Base-by-base conservation (phyloP, 2,888 invertebrate species). In the Erebia aethiops region DNA sequence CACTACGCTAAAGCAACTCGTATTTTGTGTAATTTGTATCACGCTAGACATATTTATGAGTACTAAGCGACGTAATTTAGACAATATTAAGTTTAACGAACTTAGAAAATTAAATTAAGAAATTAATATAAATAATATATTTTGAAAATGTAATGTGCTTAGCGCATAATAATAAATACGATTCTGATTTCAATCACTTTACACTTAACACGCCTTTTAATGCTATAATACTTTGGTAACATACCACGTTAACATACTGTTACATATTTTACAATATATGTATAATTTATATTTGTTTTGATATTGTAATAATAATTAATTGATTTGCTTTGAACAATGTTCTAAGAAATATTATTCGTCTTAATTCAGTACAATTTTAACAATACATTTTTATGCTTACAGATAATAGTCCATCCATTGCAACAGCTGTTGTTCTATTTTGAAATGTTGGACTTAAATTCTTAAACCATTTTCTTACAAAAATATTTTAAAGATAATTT, bases 61-160 rank as follows among this genome's bases (percentile, higher is more conserved):
- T 79, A 78, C 77, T 75, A 80, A 83, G 83, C 78, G 84, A 87
- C 85, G 87, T 90, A 87, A 87, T 85, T 86, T 90, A 91, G 90
- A 91, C 91, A 91, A 91, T 91, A 91, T 89, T 90, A 89, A 81
- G 81, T 76, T 87, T 84, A 85, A 82, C 78, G 81, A 84, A 82
- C 74, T 77, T 83, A 84, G 75, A 66, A 54, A 57, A 54, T 73
- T 69, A 66, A 51, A 46, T 61, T 52, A 60, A 61, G 52, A 10
- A 52, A 70, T 51, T 69, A 74, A 76, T 62, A 65, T 69, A 60
- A 69, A 65, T 61, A 35, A 14, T 74, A 71, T 75, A 72, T 74
- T 67, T 64, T 68, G 70, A 62, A 73, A 61, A 71, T 71, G 67
- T 76, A 70, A 70, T 66, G 18, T 72, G 69, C 73, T 75, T 75